A percentile compares a stretch with the other conserved stretches of the same genome.
phyloP scores from a whole-genome alignment of 1,140 invertebrate genomes.

The Pomacea maculata region DNA sequence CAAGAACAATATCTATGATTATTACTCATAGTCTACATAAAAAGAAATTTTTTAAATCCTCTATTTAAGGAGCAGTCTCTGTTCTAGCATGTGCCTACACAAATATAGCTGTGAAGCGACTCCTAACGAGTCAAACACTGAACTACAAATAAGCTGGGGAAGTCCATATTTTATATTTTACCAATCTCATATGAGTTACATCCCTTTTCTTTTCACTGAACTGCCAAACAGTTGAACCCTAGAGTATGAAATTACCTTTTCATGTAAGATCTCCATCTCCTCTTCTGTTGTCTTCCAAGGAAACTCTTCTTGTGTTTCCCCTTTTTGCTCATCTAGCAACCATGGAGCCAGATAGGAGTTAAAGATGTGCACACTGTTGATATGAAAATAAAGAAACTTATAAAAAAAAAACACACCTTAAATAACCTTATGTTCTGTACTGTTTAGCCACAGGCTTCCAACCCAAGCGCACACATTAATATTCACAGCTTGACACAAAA shows the following conservation, averaged over 20 bases:
- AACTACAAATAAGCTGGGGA: no score
- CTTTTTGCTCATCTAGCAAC: constrained; percentile 54
- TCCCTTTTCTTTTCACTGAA: no score
- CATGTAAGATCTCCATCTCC: constrained; percentile 79
- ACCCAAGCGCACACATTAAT: neutral
- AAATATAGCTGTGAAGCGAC: no score
- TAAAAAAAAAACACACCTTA: neutral
- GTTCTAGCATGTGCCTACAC: no score
- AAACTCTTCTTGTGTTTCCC: constrained; percentile 55
- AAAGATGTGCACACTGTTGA: constrained; percentile 70
- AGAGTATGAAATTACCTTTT: constrained; percentile 68
- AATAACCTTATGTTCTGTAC: neutral
- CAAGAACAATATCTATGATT: no score
- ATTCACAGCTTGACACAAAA: neutral
- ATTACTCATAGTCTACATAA: no score
- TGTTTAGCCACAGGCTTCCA: neutral
- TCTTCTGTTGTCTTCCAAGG: constrained; percentile 75
- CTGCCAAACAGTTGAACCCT: no score
- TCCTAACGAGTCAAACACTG: no score
- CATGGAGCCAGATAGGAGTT: constrained; percentile 63
- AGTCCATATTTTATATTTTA: no score
- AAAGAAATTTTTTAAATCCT: no score
- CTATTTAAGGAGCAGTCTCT: no score
- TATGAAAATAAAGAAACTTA: constrained; percentile 20
- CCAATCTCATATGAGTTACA: no score